Conservation (phyloP, 1,140 invertebrate genomes). For the Nasonia vitripennis region DNA sequence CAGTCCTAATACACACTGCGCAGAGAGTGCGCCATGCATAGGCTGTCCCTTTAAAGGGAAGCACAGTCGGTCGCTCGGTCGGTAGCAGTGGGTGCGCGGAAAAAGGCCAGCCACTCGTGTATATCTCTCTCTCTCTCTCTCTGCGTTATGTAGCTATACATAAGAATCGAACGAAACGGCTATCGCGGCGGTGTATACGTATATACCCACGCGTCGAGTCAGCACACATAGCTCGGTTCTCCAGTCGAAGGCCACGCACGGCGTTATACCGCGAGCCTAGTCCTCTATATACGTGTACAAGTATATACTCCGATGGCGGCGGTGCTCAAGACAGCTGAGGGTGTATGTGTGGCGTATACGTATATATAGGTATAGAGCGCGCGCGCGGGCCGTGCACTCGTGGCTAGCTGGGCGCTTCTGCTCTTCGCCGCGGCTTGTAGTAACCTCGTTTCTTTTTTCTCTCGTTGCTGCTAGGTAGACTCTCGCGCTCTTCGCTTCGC, state of each 20-base stretch:
- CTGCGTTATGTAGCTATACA: neutral
- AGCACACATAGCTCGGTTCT: neutral
- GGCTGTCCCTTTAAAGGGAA: slow-evolving; percentile 36
- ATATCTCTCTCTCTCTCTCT: too few species aligned
- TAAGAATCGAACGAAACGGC: neutral
- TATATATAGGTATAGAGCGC: neutral
- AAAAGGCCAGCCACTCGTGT: neutral
- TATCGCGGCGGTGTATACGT: neutral
- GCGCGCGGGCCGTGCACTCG: slow-evolving; percentile 26
- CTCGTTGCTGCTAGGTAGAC: neutral
- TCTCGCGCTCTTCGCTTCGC: slow-evolving; percentile 9
- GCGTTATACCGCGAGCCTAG: neutral
- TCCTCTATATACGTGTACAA: neutral
- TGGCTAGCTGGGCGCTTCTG: slow-evolving; percentile 19
- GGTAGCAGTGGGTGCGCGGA: neutral
- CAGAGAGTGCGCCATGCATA: neutral
- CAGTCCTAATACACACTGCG: neutral
- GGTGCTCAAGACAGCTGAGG: neutral
- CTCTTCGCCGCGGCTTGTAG: slow-evolving; percentile 8
- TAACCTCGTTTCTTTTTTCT: slow-evolving; percentile 39
- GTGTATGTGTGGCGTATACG: neutral
- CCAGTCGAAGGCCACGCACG: slow-evolving; percentile 8
- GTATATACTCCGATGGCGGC: neutral
- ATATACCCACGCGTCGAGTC: neutral
- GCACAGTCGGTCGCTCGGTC: neutral